Base-by-base conservation (phyloP, 1,140 invertebrate species). In the Mya arenaria region DNA sequence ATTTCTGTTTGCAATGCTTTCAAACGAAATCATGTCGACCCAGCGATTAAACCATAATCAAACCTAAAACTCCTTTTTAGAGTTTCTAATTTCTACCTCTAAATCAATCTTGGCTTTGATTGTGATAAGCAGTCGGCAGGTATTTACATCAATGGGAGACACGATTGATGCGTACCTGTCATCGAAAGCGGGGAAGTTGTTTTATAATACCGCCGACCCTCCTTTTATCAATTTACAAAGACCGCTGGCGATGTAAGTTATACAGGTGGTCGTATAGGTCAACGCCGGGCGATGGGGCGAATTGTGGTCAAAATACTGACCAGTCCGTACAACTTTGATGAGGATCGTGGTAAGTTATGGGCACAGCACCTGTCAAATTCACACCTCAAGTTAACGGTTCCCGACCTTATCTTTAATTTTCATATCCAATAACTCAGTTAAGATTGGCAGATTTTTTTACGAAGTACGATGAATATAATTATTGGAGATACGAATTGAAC, bases 1-100 rank as follows among this genome's bases (percentile, higher is more conserved):
- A 80, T 80, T 68, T 71, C 28, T 80, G 63, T 80, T 80, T 80
- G 36, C 77, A 39, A 34, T 73, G 77, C 63, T 65, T 66, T 80
- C 71, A 32, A n/a, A 30, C 37, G 37, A 58, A 80, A 69, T 80
- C 77, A 56, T 71, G 55, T 44, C 65, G 77, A 80, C 66, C 77
- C 48, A 28, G 32, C 41, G 77, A 80, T 80, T 80, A 80, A 71
- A 80, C 65, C 55, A 25, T 56, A 23, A 80, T 80, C 77, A 80
- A 68, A 58, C 28, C 39, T 55, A 13, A 17, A 36, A 8, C n/a
- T n/a, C 62, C 41, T 37, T 69, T 62, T 60, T 32, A 36, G 25
- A 28, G 30, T 71, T 39, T 68, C 44, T 52, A 71, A 80, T 69
- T 60, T 56, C 66, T 32, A 36, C 48, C 34, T 80, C 71, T 80